These are phyloP conservation scores for Oppia nitens DNA, from an alignment of 1,140 invertebrate species.

Conservation along the genomic window DNA sequence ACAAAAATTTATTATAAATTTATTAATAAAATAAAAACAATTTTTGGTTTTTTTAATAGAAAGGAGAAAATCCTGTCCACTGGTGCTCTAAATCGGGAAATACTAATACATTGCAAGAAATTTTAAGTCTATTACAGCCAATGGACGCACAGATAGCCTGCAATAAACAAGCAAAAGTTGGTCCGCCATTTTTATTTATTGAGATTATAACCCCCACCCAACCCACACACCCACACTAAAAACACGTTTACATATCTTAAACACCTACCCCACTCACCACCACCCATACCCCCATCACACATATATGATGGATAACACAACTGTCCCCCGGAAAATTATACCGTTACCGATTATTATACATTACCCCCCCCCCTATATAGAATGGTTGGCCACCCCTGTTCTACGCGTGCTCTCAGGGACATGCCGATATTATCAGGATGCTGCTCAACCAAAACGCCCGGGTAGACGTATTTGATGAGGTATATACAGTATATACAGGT, in stretches of 20 bases:
- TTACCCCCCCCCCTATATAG: slow-evolving; percentile 24
- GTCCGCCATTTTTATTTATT: too few species aligned
- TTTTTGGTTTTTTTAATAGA: slow-evolving; percentile 37
- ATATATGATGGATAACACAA: too few species aligned
- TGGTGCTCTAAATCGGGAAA: slow-evolving; percentile 86
- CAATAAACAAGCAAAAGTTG: slow-evolving; percentile 69
- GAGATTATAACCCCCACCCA: too few species aligned
- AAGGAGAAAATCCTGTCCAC: slow-evolving; percentile 83
- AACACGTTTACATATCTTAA: too few species aligned
- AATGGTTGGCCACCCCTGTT: slow-evolving; percentile 87
- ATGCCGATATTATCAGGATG: slow-evolving; percentile 38
- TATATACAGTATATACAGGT: slow-evolving; percentile 33
- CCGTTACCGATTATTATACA: too few species aligned
- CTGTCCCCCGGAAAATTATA: too few species aligned
- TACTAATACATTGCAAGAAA: slow-evolving; percentile 80
- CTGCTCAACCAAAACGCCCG: slow-evolving; percentile 57
- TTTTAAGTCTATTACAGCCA: slow-evolving; percentile 69
- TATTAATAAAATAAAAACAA: too few species aligned
- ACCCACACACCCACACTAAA: too few species aligned
- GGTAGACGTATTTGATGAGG: slow-evolving; percentile 95
- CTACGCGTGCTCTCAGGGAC: slow-evolving; percentile 54
- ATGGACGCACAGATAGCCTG: slow-evolving; percentile 76
- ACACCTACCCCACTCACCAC: too few species aligned
- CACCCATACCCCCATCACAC: too few species aligned
- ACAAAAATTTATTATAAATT: slow-evolving; percentile 8